phyloP scores from a whole-genome alignment of 37 sponge, comb jelly and placozoan genomes.

The Eunapius fragilis region DNA sequence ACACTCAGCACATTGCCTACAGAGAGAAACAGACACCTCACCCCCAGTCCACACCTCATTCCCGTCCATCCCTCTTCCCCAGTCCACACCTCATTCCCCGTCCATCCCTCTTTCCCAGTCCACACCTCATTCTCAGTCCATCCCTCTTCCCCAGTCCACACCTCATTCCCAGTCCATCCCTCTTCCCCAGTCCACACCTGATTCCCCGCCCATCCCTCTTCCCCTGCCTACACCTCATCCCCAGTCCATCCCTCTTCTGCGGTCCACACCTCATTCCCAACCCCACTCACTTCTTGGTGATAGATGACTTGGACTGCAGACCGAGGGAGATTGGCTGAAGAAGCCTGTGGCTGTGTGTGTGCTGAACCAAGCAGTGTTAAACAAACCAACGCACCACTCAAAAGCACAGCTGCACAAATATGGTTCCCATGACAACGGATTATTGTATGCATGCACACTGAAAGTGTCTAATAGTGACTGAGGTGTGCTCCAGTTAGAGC shows the following conservation, averaged over 20 bases:
- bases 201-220: neutral
- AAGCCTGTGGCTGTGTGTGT: slow-evolving; percentile 49
- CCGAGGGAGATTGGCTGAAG: slow-evolving; percentile 47
- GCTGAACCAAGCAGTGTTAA: slow-evolving; percentile 17
- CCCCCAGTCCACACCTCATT: neutral
- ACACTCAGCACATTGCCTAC: slow-evolving; percentile 48
- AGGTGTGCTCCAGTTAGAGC: too few species aligned
- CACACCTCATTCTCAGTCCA: neutral
- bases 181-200: neutral
- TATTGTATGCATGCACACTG: too few species aligned
- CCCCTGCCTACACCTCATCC: neutral
- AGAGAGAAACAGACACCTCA: neutral
- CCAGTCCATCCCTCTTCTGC: neutral
- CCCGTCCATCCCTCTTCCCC: neutral
- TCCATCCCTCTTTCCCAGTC: slow-evolving; percentile 25
- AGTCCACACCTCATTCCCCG: neutral
- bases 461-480: too few species aligned
- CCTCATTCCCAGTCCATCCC: neutral
- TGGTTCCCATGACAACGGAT: too few species aligned
- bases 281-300: slow-evolving; percentile 49
- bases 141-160: neutral
- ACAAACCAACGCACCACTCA: too few species aligned
- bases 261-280: neutral
- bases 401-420: too few species aligned
- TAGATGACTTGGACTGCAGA: slow-evolving; percentile 61